Percentiles rank a stretch among this genome's conserved stretches.
phyloP scores from a whole-genome alignment of 37 sponge, comb jelly and placozoan species.

The Agelas oroides region DNA sequence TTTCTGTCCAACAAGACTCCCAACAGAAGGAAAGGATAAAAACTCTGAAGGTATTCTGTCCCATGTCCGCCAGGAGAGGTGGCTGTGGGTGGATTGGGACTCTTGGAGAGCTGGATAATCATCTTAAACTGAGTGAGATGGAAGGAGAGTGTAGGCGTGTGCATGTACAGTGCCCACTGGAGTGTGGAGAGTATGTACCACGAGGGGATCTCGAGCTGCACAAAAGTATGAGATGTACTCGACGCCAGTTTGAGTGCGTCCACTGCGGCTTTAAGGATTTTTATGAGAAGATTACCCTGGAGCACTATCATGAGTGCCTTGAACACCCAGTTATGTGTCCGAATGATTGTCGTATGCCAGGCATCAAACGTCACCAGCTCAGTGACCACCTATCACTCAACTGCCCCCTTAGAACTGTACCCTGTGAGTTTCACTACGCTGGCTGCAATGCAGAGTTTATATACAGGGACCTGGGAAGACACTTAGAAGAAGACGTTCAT shows the following conservation, averaged over 20 bases:
- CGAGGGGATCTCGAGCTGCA: constrained; percentile 9
- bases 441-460: constrained; percentile 9
- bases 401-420: constrained; percentile 7
- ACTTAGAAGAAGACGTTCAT: not conserved
- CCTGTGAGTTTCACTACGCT: constrained; percentile 1
- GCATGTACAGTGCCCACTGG: not conserved
- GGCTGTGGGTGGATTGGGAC: constrained; percentile 28
- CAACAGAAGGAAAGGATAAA: not conserved
- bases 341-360: constrained; percentile 7
- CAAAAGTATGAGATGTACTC: not conserved
- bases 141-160: constrained; percentile 7
- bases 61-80: not conserved
- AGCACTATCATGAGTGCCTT: not conserved
- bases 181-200: constrained; percentile 5
- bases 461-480: not conserved
- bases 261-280: not conserved
- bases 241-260: not conserved
- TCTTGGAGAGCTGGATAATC: not conserved
- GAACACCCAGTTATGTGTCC: constrained; percentile 3
- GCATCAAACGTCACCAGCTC: not conserved
- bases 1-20: not conserved
- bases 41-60: constrained; percentile 24
- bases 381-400: not conserved
- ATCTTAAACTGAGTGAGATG: constrained; percentile 5
- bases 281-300: not conserved